A percentile compares a stretch with the other conserved stretches of the same genome.
These are phyloP conservation scores for Piaya cayana DNA, from an alignment of 2,113 vertebrate genomes.

Conservation along the genomic window DNA sequence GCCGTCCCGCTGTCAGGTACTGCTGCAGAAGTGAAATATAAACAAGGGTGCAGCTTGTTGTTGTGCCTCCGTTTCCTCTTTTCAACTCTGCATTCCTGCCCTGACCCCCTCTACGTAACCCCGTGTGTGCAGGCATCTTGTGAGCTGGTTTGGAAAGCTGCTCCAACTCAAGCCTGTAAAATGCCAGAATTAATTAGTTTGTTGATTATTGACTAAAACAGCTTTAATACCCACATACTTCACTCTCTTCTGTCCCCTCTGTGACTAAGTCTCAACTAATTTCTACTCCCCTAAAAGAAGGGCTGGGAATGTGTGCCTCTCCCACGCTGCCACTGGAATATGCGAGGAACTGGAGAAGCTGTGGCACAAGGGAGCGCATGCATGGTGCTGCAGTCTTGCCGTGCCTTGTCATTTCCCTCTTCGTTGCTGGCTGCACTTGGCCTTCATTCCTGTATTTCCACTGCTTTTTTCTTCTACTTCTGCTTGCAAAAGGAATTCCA, in stretches of 20 bases:
- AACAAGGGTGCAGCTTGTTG: no score
- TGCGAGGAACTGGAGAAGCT: rapidly evolving
- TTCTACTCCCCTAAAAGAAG: background rate
- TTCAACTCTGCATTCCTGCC: no score
- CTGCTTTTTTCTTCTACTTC: background rate
- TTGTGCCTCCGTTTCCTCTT: no score
- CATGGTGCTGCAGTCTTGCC: background rate
- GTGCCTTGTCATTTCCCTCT: background rate
- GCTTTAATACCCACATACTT: background rate
- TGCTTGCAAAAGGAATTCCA: background rate
- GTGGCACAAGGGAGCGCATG: rapidly evolving
- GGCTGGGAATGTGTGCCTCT: background rate
- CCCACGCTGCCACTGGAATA: background rate
- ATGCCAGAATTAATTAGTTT: background rate
- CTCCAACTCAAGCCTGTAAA: background rate
- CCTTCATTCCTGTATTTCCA: rapidly evolving
- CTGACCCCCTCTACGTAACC: no score
- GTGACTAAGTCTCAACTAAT: background rate
- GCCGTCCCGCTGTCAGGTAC: no score
- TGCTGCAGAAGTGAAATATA: no score
- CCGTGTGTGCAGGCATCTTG: no score
- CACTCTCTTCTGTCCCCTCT: background rate
- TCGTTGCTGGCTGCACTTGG: background rate
- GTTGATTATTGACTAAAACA: background rate
- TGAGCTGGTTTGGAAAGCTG: no score